phyloP scores from a whole-genome alignment of 1,140 invertebrate genomes.

The Penaeus japonicus region DNA sequence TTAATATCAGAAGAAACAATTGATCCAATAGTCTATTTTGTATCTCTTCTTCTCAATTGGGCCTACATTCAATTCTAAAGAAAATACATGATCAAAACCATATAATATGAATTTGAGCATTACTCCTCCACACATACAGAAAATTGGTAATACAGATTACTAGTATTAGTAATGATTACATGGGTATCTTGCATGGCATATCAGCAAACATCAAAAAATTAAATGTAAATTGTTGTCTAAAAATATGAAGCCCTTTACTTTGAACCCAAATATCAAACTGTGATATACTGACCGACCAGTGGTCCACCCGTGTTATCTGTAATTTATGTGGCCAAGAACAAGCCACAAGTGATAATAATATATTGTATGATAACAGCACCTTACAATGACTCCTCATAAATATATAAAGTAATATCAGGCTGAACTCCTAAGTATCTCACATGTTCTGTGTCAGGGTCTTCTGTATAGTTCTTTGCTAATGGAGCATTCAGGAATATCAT shows the following conservation, averaged over 20 bases:
- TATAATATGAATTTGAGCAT: too few relatives aligned
- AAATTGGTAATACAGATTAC: too few relatives aligned
- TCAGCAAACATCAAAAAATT: too few relatives aligned
- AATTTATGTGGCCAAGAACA: neutral
- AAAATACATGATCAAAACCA: too few relatives aligned
- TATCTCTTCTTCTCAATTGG: too few relatives aligned
- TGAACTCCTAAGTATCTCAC: neutral
- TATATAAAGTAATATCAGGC: neutral
- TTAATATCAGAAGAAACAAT: too few relatives aligned
- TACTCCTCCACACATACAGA: too few relatives aligned
- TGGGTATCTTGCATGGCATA: too few relatives aligned
- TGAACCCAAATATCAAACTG: conserved; percentile 4
- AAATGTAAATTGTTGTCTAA: neutral
- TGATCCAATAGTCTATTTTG: too few relatives aligned
- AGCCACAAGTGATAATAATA: neutral
- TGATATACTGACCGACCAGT: neutral
- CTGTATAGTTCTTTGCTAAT: neutral
- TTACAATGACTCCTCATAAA: conserved; percentile 9
- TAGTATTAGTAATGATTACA: too few relatives aligned
- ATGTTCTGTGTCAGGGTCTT: neutral
- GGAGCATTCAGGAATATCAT: neutral
- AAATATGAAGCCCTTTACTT: neutral
- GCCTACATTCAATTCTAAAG: too few relatives aligned
- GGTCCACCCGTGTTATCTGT: conserved; percentile 16
- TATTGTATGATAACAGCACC: conserved; percentile 6